phyloP scores from a whole-genome alignment of 2,797 vertebrate species.

The Sus cebifrons region DNA sequence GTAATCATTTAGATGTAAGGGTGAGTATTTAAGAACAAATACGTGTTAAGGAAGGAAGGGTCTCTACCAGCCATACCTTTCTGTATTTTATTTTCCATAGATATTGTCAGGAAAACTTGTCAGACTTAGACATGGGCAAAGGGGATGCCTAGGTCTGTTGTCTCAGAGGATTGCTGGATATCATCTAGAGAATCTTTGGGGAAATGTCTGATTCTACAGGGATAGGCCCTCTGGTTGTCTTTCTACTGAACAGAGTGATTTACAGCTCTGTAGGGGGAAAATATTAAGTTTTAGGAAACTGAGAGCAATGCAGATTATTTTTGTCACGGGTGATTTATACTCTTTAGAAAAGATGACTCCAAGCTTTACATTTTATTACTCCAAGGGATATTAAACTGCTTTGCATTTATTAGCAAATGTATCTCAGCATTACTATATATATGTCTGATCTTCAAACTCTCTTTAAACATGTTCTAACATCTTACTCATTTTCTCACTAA shows the following conservation, averaged over 20 bases:
- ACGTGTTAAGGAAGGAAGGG: not conserved
- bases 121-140: not conserved
- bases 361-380: slow-evolving; percentile 42
- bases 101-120: not conserved
- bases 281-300: slow-evolving; percentile 16
- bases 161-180: not conserved
- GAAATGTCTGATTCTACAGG: not conserved
- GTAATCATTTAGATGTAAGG: not conserved
- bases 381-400: not conserved
- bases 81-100: slow-evolving; percentile 35
- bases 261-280: not conserved
- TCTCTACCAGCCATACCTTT: not conserved
- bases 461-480: slow-evolving; percentile 8
- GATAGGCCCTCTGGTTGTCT: not conserved
- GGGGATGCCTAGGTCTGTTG: not conserved
- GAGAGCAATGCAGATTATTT: not conserved
- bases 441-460: not conserved
- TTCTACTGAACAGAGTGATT: not conserved
- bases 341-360: not conserved
- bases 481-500: not conserved
- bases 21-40: slow-evolving; percentile 2
- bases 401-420: slow-evolving; percentile 14
- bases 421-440: not conserved
- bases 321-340: not conserved
- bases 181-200: not conserved